Base-by-base conservation (phyloP, 2,113 vertebrate genomes). In the Myanophis thanlyinensis region DNA sequence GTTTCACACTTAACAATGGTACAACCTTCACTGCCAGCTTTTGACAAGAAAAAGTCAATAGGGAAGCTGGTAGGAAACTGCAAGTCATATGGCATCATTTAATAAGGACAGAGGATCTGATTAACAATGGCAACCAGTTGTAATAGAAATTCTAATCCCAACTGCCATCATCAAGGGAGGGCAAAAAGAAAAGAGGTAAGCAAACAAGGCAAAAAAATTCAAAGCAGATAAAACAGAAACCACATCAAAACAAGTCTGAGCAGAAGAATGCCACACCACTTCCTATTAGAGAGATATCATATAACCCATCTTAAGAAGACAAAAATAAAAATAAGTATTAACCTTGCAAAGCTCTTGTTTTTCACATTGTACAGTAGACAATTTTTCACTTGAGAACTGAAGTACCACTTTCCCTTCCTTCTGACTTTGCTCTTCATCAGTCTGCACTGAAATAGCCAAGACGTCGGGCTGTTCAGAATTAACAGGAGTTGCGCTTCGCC, bases 401-500 rank as follows among this genome's bases (percentile, higher is more conserved):
- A 96, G 97, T 0, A 49, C 92, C 22, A 94, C 44, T 0, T 59
- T 52, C 84, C 93, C 93, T 47, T 96, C 96, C 27, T 91, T 73
- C n/a, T 88, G 88, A 49, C 44, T 13, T n/a, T 94, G 93, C 0
- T 90, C 96, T 90, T 97, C 97, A 84, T 30, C 94, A 48, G 85
- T 22, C 91, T 95, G 96, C 30, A 95, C 87, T 23, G 96, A 90
- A 91, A 98, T 96, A 87, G 96, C 93, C 96, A 99, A 94, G 85
- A 97, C 96, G 93, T 99, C 99, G 0, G 98, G 98, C 93, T 99
- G 99, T 91, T 99, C 99, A 48, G 98, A 98, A 94, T 99, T 99
- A 48, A 99, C 99, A 85, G 99, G 99, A 0, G 99, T 99, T 0
- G 98, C 98, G 25, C 99, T 99, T 48, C 99, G 98, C 15, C 98